Base-by-base conservation (phyloP, 2,113 vertebrate species). In the Apistogramma diplotaenia region DNA sequence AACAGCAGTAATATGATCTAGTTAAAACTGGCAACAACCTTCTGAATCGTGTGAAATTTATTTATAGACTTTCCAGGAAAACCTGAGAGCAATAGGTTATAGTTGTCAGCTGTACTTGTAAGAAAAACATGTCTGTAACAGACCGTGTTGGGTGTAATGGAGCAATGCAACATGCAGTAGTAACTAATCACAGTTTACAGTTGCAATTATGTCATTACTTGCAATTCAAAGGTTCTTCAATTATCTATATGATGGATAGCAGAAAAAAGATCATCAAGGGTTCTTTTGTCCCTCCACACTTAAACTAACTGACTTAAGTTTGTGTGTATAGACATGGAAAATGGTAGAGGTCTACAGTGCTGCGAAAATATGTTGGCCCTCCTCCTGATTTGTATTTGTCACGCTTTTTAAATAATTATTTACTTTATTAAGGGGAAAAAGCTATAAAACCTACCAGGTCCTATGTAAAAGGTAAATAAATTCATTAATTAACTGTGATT, bases 21-120 rank as follows among this genome's bases (percentile, higher is more conserved):
- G 71, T 79, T 72, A 75, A 85, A 74, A 58, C 46, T 79, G 71
- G 72, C 55, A 82, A 16, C 35, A 74, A 4, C 40, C 62, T 27
- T 46, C 10, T 43, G 18, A 59, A 67, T 85, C 58, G 31, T 61
- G 51, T 29, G 19, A 19, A 37, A 61, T 72, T 58, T 70, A 83
- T 83, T 75, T 65, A 74, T 40, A 56, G 19, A 40, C 54, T 81
- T 74, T 49, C 51, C 15, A 33, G 19, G 55, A 9, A 78, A 70
- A 60, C 33, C 18, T 74, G 40, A 74, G 43, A 6, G 53, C 31
- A 10, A 35, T 12, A 23, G 23, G 37, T 37, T 74, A 71, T 4
- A 53, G 18, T 27, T 55, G 54, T 58, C 21, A 56, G 31, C 53
- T 21, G 49, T 55, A 37, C 31, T 25, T 56, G 21, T 37, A 56